Evolutionary conservation across 2,888 invertebrate species (phyloP).

Genomic region (Netelia inedita): DNA sequence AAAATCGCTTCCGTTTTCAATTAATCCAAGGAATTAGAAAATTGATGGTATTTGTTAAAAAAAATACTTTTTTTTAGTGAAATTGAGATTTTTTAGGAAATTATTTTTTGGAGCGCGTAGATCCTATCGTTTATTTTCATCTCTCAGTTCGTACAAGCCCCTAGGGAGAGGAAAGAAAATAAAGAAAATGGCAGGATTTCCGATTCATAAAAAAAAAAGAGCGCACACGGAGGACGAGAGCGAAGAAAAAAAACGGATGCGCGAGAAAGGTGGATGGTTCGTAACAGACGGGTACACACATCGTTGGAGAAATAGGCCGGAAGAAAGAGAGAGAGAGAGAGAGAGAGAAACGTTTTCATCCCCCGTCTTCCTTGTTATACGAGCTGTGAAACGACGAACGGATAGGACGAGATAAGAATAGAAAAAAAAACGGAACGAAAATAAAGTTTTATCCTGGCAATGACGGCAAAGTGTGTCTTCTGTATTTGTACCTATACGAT

Average conservation of each 20-base stretch:
- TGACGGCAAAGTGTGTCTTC: not conserved
- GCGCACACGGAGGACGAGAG: not conserved
- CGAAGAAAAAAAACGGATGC: not conserved
- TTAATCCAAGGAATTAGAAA: too few relatives aligned
- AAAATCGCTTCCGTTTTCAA: too few relatives aligned
- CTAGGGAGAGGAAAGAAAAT: too few relatives aligned
- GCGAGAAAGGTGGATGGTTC: not conserved
- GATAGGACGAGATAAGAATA: not conserved
- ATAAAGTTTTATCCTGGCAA: slow-evolving; percentile 40
- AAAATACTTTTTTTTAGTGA: too few relatives aligned
- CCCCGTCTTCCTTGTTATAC: not conserved
- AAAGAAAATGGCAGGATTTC: too few relatives aligned
- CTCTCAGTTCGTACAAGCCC: too few relatives aligned
- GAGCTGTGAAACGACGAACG: slow-evolving; percentile 19
- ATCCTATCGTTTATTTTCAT: too few relatives aligned
- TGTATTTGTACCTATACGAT: not conserved
- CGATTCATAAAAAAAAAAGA: too few relatives aligned
- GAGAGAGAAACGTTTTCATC: slow-evolving; percentile 10
- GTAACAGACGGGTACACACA: slow-evolving; percentile 1
- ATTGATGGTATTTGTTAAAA: too few relatives aligned
- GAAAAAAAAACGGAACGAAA: slow-evolving; percentile 12
- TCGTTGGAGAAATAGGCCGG: not conserved
- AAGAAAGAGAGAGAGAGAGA: slow-evolving; percentile 5
- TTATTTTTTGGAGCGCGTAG: too few relatives aligned
- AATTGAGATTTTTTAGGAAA: too few relatives aligned